Evolutionary conservation across 2,797 vertebrate genomes (phyloP), one percentile per base, ranked within the genome.

Genomic region (Mus caroli): DNA sequence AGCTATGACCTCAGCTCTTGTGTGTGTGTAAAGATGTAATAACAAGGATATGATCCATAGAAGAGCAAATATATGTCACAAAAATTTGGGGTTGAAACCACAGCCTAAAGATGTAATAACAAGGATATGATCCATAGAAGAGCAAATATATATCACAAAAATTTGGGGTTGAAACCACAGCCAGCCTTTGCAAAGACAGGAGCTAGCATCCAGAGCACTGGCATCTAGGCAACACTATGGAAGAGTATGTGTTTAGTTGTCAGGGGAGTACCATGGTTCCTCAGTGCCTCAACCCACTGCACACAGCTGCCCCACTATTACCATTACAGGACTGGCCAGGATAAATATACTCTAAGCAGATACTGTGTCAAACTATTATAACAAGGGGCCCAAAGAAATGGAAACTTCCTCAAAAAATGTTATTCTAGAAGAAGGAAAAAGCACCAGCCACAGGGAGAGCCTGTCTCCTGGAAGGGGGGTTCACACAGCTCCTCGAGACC

Each of bases 211-310:
- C 37, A 2, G 28, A 76, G 9, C 31, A 50, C 28, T 11, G 37
- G 22, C 24, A 40, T 28, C 20, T n/a, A 62, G 7, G 11, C 28
- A 1, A 12, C 56, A 11, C n/a, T 34, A 24, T 15, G 1, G n/a
- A 4, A 43, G 62, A 28, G 0, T 1, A 0, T 56, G 8, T 7
- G 3, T 67, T 7, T 14, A n/a, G 83, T 12, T 22, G 26, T 52
- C 9, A 13, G 12, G 12, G 1, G 31, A 52, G 62, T 1, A 24
- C 2, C 12, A 0, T 10, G 62, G 60, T 52, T 54, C 26, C 26
- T 58, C 14, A 15, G 24, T 11, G 56, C 60, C 19, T 50, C 9
- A 5, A 22, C 20, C 15, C 19, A 40, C 43, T 31, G 28, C 6
- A n/a, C 40, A 46, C 28, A 58, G 2, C 31, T 26, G 24, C 43